Evolutionary conservation across 2,888 invertebrate genomes (phyloP), one percentile per base, ranked within the genome.

Genomic region (Acleris literana): DNA sequence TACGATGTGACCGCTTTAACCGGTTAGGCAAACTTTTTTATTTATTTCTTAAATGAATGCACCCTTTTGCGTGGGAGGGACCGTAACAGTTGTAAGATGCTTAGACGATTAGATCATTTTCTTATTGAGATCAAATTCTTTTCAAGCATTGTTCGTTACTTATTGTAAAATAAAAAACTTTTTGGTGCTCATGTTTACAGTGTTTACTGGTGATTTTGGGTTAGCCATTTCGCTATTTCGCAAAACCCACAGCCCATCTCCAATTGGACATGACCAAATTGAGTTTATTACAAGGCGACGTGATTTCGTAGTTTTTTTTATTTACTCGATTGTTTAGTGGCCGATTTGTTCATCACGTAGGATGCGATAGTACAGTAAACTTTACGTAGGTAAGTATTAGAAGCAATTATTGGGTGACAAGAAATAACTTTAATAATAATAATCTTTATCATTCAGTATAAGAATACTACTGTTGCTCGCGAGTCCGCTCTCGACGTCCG

Each of bases 41-140:
- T 52, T 17, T 13, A 44, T 25, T 33, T 57, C 33, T 51, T 16
- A 66, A 46, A 52, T 20, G 56, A 52, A 57, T 53, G 46, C 66
- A 48, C 62, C 66, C 57, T 66, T 66, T 65, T 52, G 57, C 39
- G 66, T 66, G 66, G 66, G 66, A 4, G 56, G 61, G 53, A 5
- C 46, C 18, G 33, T 58, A 66, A 56, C 33, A n/a, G 62, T 62
- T 57, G 61, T 57, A 48, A 57, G 11, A 66, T 66, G 46, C 17
- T 62, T 57, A 66, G 65, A 61, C 65, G 56, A 51, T 61, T 56
- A 62, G 52, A 44, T 66, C 57, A 66, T 43, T 33, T 29, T 0
- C 29, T 29, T 29, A 43, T 17, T 56, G 25, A 25, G 22, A 62
- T 52, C 39, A 62, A 56, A 60, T 60, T 60, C 54, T 29, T 59